Conservation (phyloP, 2,113 vertebrate species). For the Calypte anna region DNA sequence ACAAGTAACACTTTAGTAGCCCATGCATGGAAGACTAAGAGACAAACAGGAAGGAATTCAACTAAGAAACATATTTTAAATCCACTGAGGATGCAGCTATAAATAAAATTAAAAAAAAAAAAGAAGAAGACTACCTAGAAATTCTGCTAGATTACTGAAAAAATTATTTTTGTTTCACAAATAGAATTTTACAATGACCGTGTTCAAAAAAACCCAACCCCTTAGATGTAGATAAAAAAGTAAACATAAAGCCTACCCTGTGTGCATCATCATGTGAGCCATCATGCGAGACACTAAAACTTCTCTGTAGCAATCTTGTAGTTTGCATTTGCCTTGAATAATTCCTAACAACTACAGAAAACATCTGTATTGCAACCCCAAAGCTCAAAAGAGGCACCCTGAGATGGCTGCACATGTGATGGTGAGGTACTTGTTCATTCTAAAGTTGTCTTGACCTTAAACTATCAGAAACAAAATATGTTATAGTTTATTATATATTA, state of each 20-base stretch:
- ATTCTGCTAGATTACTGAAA: background rate
- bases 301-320: background rate
- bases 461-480: background rate
- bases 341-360: background rate
- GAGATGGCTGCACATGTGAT: background rate
- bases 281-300: background rate
- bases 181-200: background rate
- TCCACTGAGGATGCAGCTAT: background rate
- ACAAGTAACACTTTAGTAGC: background rate
- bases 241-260: background rate
- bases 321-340: background rate
- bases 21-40: background rate
- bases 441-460: background rate
- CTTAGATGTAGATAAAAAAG: background rate
- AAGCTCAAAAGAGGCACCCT: background rate
- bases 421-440: background rate
- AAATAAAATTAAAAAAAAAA: background rate
- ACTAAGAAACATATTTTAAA: background rate
- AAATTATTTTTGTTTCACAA: background rate
- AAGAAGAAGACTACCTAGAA: background rate
- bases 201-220: accelerated
- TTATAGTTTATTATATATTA: background rate
- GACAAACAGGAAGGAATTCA: background rate
- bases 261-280: background rate
- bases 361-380: background rate